Conservation (phyloP, 2,888 invertebrate species). For the Trisateles emortualis region DNA sequence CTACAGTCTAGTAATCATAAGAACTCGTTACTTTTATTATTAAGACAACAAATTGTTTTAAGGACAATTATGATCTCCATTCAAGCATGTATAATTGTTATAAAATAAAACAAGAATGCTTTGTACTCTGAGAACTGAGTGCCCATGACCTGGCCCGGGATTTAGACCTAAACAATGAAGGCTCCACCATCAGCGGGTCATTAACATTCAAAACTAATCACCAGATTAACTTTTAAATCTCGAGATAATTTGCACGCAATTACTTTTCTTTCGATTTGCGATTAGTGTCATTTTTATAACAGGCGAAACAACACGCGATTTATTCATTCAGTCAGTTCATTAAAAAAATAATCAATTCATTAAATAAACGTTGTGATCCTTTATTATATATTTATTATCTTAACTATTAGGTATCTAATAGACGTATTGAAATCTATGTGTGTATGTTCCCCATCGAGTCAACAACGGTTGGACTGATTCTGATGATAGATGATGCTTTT, state of each 20-base stretch:
- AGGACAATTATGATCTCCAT: conserved; percentile 25
- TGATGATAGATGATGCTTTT: too few relatives aligned
- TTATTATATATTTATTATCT: too few relatives aligned
- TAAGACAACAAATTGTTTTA: conserved; percentile 14
- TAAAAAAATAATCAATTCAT: too few relatives aligned
- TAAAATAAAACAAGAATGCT: conserved; percentile 20
- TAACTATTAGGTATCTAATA: too few relatives aligned
- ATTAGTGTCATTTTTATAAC: conserved; percentile 9
- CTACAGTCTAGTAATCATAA: neutral
- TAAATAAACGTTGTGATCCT: too few relatives aligned
- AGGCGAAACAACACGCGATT: neutral
- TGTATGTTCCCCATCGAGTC: too few relatives aligned
- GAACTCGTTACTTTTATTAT: neutral
- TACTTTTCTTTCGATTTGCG: neutral
- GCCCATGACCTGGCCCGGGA: conserved; percentile 44
- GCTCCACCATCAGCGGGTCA: conserved; percentile 30
- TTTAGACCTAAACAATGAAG: conserved; percentile 44
- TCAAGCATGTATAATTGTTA: conserved; percentile 39
- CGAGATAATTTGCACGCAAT: conserved; percentile 26
- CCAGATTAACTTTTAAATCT: conserved; percentile 28
- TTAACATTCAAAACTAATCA: conserved; percentile 38
- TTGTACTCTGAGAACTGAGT: conserved; percentile 33
- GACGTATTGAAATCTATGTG: too few relatives aligned
- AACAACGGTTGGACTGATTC: too few relatives aligned
- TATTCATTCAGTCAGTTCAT: neutral